A percentile compares a stretch with the other conserved stretches of the same genome.
Conservation (phyloP, 2,888 invertebrate species). For the Opisthograptis luteolata region DNA sequence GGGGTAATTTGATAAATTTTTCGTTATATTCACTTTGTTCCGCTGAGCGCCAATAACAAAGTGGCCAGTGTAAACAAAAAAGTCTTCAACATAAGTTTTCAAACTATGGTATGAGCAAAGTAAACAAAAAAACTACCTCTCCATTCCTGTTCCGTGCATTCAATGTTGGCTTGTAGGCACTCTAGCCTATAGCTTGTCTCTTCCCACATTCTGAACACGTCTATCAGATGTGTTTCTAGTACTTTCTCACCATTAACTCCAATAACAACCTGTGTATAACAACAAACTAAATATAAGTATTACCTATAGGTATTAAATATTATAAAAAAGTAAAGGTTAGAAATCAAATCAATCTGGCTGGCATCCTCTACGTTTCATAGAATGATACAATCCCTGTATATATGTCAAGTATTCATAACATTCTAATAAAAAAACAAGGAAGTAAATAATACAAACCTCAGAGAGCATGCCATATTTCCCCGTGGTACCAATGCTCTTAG, state of each 20-base stretch:
- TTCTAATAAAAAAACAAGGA: neutral
- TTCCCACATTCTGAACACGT: conserved; percentile 95
- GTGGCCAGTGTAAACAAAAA: no score
- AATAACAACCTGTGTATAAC: conserved; percentile 71
- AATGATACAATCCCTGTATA: no score
- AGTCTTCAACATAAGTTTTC: no score
- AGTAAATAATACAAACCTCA: conserved; percentile 61
- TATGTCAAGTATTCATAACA: no score
- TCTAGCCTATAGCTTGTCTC: conserved; percentile 97
- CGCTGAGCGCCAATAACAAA: no score
- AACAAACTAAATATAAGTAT: neutral
- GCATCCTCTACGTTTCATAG: no score
- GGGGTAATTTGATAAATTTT: no score
- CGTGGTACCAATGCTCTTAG: conserved; percentile 88
- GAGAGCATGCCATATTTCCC: conserved; percentile 87
- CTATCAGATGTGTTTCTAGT: conserved; percentile 86
- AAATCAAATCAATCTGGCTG: no score
- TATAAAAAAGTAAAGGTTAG: no score
- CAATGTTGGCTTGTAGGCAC: conserved; percentile 90
- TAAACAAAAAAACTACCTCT: conserved; percentile 62
- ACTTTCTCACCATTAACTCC: conserved; percentile 84
- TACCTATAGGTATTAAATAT: no score
- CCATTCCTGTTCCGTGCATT: conserved; percentile 92
- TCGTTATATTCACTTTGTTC: no score
- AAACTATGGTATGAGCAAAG: no score